Percentiles rank a stretch among this genome's conserved stretches.
phyloP scores from a whole-genome alignment of 23 tunicate species.

The Ascidia mentula region DNA sequence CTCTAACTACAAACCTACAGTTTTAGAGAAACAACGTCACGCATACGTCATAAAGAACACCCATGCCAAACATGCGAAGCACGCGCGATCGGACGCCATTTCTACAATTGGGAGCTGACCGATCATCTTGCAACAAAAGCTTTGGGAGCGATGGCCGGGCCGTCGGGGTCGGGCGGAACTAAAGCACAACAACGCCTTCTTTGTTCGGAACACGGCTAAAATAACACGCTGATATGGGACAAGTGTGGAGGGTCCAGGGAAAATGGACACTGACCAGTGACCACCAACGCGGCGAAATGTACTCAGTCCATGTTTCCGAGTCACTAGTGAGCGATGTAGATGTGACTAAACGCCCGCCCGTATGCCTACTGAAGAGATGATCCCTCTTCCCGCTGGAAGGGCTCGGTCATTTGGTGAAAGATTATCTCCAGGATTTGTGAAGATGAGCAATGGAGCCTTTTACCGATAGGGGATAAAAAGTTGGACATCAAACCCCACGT shows the following conservation, averaged over 20 bases:
- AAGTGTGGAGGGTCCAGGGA: background rate
- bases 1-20: no score
- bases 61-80: background rate
- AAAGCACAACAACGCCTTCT: background rate
- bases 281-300: background rate
- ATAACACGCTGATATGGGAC: background rate
- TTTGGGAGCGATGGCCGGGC: background rate
- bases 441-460: background rate
- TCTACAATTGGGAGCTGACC: no score
- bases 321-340: constrained; percentile 1
- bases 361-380: background rate
- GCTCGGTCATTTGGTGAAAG: background rate
- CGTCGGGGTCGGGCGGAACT: no score
- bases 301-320: no score
- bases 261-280: background rate
- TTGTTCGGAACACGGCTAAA: background rate
- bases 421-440: no score
- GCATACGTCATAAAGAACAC: no score
- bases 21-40: no score
- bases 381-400: background rate
- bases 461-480: no score
- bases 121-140: background rate
- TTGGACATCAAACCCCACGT: no score
- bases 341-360: background rate
- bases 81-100: background rate